These are phyloP conservation scores for Ptychoptera albimana DNA, from an alignment of 2,888 invertebrate genomes.

Conservation along the genomic window DNA sequence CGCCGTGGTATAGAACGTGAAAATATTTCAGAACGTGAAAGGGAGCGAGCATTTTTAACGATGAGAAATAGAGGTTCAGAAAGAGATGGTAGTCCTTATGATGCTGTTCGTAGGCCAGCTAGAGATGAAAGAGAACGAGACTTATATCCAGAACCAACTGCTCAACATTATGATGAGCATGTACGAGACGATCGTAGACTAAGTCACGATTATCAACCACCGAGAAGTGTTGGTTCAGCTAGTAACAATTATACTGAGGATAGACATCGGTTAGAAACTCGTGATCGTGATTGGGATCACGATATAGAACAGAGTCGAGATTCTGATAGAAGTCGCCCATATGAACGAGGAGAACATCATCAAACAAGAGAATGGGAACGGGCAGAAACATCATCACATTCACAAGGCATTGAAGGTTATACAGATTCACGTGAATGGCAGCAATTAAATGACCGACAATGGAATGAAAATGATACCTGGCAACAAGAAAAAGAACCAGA, in stretches of 20 bases:
- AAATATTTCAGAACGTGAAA: constrained; percentile 19
- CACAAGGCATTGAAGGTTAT: neutral
- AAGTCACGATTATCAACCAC: too few species aligned
- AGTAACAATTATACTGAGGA: neutral
- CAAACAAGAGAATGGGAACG: neutral
- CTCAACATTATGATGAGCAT: too few species aligned
- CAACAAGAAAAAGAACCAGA: constrained; percentile 3
- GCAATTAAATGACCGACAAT: constrained; percentile 12
- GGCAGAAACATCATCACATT: neutral
- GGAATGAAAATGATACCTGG: constrained; percentile 5
- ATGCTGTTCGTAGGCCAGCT: constrained; percentile 11
- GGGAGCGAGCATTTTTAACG: constrained; percentile 21
- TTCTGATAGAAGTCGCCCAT: neutral
- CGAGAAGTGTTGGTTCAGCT: too few species aligned
- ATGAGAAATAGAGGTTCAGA: constrained; percentile 21
- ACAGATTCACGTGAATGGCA: constrained; percentile 16
- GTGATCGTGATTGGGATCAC: constrained; percentile 5
- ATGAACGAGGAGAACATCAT: neutral
- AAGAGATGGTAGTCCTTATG: constrained; percentile 21
- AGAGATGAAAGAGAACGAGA: constrained; percentile 8
- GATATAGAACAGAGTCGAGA: neutral
- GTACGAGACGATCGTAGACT: too few species aligned
- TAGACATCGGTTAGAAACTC: constrained; percentile 8
- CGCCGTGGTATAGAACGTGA: constrained; percentile 19
- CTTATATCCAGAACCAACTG: too few species aligned